Base-by-base conservation (phyloP, 1,140 invertebrate genomes). In the Trissolcus basalis region DNA sequence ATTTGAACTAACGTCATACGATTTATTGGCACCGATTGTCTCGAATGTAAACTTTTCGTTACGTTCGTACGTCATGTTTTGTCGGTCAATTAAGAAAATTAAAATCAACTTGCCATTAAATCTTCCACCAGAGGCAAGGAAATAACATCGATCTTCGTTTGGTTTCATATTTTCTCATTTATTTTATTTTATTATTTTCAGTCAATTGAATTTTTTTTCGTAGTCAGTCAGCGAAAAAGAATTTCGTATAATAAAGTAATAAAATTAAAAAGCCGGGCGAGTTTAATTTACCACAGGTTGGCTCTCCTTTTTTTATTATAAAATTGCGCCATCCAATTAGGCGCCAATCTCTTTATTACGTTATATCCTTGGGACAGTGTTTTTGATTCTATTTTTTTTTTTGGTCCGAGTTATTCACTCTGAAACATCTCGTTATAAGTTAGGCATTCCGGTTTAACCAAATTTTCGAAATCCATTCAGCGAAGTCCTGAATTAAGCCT, bases 11-110 rank as follows among this genome's bases (percentile, higher is more conserved):
- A 68, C 51, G 72, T 69, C 65, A 32, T 33, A 58, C 49, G 60
- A 76, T 70, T 70, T 76, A 70, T 76, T 60, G 73, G 55, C 65
- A 60, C 36, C 54, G 55, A 59, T 76, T 70, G 60, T 27, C 19
- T 69, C 43, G 47, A 75, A 64, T 50, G n/a, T 41, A 43, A 32
- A 15, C 47, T 59, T 49, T 47, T 69, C 47, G 43, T 54, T 48
- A 33, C 39, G n/a, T 53, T 15, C 36, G 10, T 19, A 13, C 19
- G 49, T 15, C 27, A 33, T 6, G n/a, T 11, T 41, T 44, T 41
- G 14, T 10, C 49, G 8, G 8, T 45, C 39, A 45, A 59, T 59
- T 59, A 58, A 45, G 36, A 59, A 33, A 59, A 50, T 58, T 59
- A 36, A 51, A 36, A 48, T 48, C 27, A 36, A 39, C 36, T 39